A percentile compares a stretch with the other conserved stretches of the same genome.
Conservation (phyloP, 2,888 invertebrate genomes). For the Zaprionus lineosus region DNA sequence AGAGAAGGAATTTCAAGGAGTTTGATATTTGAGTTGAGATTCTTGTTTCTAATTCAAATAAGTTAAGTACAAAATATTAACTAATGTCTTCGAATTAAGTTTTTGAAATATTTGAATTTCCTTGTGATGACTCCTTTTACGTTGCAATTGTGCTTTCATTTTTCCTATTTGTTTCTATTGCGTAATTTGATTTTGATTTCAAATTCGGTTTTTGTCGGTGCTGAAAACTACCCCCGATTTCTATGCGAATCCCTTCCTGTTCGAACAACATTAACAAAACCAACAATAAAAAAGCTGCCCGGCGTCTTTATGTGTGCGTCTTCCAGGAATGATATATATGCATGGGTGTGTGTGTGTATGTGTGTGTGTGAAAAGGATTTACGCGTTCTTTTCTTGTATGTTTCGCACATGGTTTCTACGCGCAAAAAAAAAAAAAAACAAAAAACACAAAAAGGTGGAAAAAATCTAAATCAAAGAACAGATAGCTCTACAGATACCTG, state of each 20-base stretch:
- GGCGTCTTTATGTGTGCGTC: conserved; percentile 44
- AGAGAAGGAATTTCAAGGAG: no score
- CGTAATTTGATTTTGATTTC: conserved; percentile 43
- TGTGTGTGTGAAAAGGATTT: conserved; percentile 68
- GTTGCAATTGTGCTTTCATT: background rate
- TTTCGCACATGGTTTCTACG: conserved; percentile 57
- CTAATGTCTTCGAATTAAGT: no score
- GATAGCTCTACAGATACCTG: conserved; percentile 71
- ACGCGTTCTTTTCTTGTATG: conserved; percentile 55
- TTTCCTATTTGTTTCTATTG: conserved; percentile 28
- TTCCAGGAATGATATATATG: conserved; percentile 34
- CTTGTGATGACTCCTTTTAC: conserved; percentile 8
- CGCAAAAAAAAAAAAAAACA: no score
- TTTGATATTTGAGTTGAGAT: no score
- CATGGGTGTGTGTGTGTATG: conserved; percentile 14
- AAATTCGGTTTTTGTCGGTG: conserved; percentile 5
- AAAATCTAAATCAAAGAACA: no score
- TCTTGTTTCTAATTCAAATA: no score
- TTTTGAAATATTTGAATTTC: conserved; percentile 46
- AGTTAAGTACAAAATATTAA: no score
- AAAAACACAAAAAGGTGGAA: no score
- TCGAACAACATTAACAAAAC: conserved; percentile 19
- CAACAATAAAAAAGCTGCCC: conserved; percentile 33
- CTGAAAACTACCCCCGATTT: conserved; percentile 38
- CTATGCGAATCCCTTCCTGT: conserved; percentile 44